phyloP scores from a whole-genome alignment of 2,797 vertebrate genomes.

The Neopelma chrysocephalum region DNA sequence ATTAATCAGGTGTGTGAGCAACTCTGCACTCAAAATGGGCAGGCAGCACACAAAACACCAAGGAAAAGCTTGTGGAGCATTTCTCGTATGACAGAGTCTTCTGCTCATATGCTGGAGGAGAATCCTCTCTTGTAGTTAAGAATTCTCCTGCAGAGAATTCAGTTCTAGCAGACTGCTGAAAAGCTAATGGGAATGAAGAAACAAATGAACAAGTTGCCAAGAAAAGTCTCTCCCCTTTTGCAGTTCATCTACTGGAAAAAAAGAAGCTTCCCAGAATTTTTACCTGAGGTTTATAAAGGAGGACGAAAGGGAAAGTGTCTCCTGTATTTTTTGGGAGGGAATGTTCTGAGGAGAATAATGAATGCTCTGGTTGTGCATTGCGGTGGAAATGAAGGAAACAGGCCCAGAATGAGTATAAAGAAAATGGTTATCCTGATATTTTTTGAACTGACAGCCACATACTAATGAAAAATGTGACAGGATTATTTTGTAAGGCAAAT shows the following conservation, averaged over 20 bases:
- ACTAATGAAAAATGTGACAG: neutral
- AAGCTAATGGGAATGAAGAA: neutral
- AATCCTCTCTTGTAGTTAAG: neutral
- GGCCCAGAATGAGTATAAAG: neutral
- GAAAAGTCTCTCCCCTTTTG: neutral
- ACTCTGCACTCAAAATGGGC: neutral
- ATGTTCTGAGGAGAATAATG: neutral
- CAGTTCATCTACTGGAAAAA: neutral
- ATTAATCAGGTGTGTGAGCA: neutral
- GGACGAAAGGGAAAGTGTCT: neutral
- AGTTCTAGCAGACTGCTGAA: neutral
- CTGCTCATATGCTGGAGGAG: neutral
- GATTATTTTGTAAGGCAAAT: neutral
- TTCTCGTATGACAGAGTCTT: neutral
- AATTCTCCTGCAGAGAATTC: neutral
- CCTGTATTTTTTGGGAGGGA: neutral
- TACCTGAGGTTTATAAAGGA: neutral
- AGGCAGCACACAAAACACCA: neutral
- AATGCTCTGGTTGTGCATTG: neutral
- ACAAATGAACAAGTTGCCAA: neutral
- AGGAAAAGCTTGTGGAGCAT: neutral
- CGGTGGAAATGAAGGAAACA: neutral
- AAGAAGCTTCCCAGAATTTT: neutral
- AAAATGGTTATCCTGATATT: neutral
- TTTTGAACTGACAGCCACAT: neutral